phyloP scores from a whole-genome alignment of 1,140 invertebrate species.

The Nymphalis io region DNA sequence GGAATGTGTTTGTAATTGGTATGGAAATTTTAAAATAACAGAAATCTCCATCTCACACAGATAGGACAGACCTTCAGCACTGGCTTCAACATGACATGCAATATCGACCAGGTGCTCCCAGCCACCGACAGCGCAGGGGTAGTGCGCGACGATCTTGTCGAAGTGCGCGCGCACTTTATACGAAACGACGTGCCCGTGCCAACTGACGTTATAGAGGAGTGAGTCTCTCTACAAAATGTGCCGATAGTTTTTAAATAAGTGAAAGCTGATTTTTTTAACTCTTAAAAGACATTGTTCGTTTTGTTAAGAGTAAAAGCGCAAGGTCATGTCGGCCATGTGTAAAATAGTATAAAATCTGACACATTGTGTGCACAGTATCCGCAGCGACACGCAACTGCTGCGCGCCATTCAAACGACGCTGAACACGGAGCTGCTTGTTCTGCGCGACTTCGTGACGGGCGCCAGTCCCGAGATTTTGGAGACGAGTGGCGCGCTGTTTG shows the following conservation, averaged over 20 bases:
- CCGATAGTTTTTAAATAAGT: no score
- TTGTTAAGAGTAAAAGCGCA: no score
- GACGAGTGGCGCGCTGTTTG: slow-evolving; percentile 51
- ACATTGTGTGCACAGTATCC: slow-evolving; percentile 43
- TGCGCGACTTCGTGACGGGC: slow-evolving; percentile 72
- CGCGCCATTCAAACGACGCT: slow-evolving; percentile 65
- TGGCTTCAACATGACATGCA: slow-evolving; percentile 76
- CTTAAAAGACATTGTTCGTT: no score
- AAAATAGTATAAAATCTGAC: no score
- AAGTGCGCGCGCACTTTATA: slow-evolving; percentile 80
- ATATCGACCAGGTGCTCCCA: slow-evolving; percentile 78
- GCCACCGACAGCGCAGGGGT: slow-evolving; percentile 51
- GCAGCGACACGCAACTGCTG: slow-evolving; percentile 71
- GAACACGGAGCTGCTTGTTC: slow-evolving; percentile 52
- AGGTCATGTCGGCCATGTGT: no score
- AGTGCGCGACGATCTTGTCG: slow-evolving; percentile 60
- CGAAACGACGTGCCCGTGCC: slow-evolving; percentile 70
- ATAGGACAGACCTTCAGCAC: slow-evolving; percentile 68
- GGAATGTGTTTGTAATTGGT: no score
- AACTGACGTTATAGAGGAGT: slow-evolving; percentile 63
- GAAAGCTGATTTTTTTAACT: no score
- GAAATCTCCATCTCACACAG: slow-evolving; percentile 45
- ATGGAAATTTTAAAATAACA: background rate
- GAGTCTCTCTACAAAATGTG: slow-evolving; percentile 4
- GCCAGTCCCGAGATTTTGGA: slow-evolving; percentile 39